Conservation (phyloP, 1,140 invertebrate genomes). For the Anastrepha ludens region DNA sequence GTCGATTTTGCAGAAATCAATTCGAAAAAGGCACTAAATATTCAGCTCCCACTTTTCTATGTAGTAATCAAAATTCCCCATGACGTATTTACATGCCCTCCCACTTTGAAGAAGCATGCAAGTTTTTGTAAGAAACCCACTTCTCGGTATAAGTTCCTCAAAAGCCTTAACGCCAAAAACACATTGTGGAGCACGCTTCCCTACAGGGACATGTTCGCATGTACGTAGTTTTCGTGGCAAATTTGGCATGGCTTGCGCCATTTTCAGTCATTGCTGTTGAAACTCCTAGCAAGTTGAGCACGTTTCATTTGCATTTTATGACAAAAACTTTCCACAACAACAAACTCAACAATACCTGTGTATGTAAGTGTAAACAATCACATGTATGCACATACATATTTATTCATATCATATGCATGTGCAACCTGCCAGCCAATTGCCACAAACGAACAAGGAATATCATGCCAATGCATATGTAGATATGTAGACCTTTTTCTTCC, state of each 20-base stretch:
- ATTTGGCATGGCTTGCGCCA: conserved; percentile 36
- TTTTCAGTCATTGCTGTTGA: conserved; percentile 1
- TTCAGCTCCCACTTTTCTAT: no score
- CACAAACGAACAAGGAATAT: not conserved
- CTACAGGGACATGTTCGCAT: not conserved
- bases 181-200: no score
- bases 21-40: no score
- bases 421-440: conserved; percentile 34
- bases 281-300: conserved; percentile 22
- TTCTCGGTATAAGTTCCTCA: no score
- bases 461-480: not conserved
- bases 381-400: not conserved
- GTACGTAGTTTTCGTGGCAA: not conserved
- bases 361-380: not conserved
- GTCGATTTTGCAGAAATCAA: no score
- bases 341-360: not conserved
- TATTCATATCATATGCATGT: not conserved
- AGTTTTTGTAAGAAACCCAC: no score
- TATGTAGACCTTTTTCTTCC: not conserved
- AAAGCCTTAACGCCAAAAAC: no score
- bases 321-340: conserved; percentile 39
- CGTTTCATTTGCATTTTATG: conserved; percentile 50
- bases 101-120: no score
- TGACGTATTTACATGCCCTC: no score
- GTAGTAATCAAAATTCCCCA: no score